A percentile compares a stretch with the other conserved stretches of the same genome.
These are phyloP conservation scores for Drosophila paracracens DNA, from an alignment of 2,888 invertebrate species.

Conservation along the genomic window DNA sequence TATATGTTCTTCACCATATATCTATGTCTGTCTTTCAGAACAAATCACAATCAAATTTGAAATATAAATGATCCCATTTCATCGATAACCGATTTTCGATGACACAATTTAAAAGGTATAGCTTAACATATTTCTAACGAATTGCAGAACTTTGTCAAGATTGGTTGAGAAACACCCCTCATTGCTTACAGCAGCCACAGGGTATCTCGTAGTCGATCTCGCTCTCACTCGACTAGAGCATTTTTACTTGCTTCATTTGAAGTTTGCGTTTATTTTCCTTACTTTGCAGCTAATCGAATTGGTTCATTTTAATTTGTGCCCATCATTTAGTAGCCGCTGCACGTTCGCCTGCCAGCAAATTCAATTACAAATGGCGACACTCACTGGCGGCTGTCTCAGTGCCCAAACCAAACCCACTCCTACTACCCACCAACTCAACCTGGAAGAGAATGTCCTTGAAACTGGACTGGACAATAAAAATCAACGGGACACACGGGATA, in stretches of 20 bases:
- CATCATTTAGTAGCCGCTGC: slow-evolving; percentile 35
- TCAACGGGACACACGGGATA: background rate
- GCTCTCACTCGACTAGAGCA: background rate
- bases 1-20: background rate
- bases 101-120: background rate
- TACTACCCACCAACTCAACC: background rate
- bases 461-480: slow-evolving; percentile 18
- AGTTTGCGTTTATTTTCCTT: slow-evolving; percentile 4
- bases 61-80: background rate
- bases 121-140: background rate
- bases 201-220: background rate
- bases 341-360: slow-evolving; percentile 46
- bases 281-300: slow-evolving; percentile 51
- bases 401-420: background rate
- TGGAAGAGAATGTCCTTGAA: background rate
- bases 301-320: slow-evolving; percentile 61
- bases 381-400: background rate
- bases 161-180: background rate
- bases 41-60: background rate
- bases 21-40: background rate
- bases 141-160: background rate
- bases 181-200: background rate
- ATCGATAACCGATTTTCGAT: background rate
- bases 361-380: slow-evolving; percentile 52
- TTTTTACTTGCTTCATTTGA: background rate